Conservation (phyloP, 2,113 vertebrate species). For the Melanerpes formicivorus region DNA sequence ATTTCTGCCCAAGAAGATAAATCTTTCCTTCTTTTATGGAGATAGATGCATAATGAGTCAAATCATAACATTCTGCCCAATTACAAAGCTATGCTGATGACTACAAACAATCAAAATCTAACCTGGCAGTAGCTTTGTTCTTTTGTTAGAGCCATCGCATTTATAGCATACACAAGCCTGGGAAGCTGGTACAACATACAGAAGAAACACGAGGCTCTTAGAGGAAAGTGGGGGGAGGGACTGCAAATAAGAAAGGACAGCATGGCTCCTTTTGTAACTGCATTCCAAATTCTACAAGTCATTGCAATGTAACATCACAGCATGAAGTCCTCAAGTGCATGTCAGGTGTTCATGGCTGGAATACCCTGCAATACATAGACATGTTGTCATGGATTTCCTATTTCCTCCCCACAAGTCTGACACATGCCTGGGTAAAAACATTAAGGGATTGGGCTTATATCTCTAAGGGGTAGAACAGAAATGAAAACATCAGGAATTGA, state of each 20-base stretch:
- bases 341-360: not conserved
- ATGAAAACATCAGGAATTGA: not conserved
- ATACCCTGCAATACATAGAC: not conserved
- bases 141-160: not conserved
- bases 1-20: slow-evolving; percentile 25
- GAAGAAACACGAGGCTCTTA: not conserved
- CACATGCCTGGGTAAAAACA: not conserved
- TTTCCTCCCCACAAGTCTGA: not conserved
- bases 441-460: fast-evolving
- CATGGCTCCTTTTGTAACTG: not conserved
- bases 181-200: not conserved
- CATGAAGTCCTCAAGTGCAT: not conserved
- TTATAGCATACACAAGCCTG: not conserved
- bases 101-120: not conserved
- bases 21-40: slow-evolving; percentile 42
- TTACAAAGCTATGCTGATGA: not conserved
- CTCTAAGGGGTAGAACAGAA: not conserved
- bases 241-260: not conserved
- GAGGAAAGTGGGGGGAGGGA: not conserved
- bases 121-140: not conserved
- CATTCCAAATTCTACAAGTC: not conserved
- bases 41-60: not conserved
- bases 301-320: not conserved
- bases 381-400: not conserved
- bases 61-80: not conserved